A percentile compares a stretch with the other conserved stretches of the same genome.
Evolutionary conservation across 2,113 vertebrate genomes (phyloP).

Genomic region (Eudyptes chrysolophus): DNA sequence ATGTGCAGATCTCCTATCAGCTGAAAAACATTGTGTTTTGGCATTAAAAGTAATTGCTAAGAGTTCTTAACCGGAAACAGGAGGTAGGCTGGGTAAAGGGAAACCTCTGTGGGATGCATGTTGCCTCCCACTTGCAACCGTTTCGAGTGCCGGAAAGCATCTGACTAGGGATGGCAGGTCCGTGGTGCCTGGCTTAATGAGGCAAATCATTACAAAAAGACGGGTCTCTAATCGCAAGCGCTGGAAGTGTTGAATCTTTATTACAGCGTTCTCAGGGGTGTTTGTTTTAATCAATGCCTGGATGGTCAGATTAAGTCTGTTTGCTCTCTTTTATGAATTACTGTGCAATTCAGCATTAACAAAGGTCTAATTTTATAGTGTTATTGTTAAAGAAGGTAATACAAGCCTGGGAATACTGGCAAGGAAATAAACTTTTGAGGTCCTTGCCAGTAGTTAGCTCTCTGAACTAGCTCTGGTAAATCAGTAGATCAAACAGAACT

Average conservation of each 20-base stretch:
- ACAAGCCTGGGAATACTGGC: not conserved
- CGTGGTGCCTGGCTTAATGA: not conserved
- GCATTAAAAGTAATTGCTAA: not conserved
- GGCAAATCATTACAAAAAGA: not conserved
- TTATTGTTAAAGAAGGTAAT: not conserved
- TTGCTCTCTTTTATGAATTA: not conserved
- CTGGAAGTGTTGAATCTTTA: not conserved
- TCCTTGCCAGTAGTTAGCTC: not conserved
- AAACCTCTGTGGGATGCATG: not conserved
- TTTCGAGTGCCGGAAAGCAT: not conserved
- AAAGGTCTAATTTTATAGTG: conserved; percentile 19
- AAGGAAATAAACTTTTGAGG: conserved; percentile 21
- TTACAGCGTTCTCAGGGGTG: not conserved
- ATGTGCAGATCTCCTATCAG: not conserved
- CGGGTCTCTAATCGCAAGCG: not conserved
- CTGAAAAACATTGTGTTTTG: not conserved
- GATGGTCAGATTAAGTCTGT: not conserved
- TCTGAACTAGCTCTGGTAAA: conserved; percentile 17
- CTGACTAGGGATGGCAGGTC: not conserved
- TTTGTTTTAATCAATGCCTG: not conserved
- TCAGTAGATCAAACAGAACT: conserved; percentile 23
- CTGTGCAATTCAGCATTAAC: not conserved
- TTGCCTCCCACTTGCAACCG: not conserved
- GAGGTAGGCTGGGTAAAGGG: not conserved
- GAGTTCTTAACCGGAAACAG: not conserved